Base-by-base conservation (phyloP, 1,140 invertebrate species). In the Lepidotrigona ventralis region DNA sequence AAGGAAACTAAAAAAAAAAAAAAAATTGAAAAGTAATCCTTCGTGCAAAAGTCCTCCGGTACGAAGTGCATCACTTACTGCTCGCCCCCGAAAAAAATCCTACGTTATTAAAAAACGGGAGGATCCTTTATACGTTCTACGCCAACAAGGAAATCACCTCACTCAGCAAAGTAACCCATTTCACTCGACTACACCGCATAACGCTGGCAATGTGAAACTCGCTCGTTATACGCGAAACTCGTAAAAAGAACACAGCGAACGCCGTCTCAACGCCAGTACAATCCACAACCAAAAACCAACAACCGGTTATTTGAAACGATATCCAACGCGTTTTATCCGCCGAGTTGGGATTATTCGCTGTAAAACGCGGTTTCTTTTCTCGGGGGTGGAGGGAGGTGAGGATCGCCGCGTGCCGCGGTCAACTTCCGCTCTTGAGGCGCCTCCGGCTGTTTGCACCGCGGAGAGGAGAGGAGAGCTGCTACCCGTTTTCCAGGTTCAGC, bases 331-430 rank as follows among this genome's bases (percentile, higher is more conserved):
- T 79, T 71, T 79, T 79, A 71, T 79, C 23, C 23, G 21, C 19
- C 11, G 69, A 77, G n/a, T 82, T 82, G 39, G 33, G 53, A 82
- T 77, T 70, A 77, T 77, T 46, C 80, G 15, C 54, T 26, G 26
- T 82, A 77, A 82, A 82, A 77, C 80, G 70, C 53, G 23, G 14
- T 51, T 54, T 19, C 33, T n/a, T 33, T 33, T 46, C 73, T 26
- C 19, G 72, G 53, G 23, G 73, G 58, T 29, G 29, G 29, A 33
- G 69, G 11, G 8, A 39, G 70, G 72, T 53, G 4, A 29, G 29
- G 33, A 33, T 39, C 64, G 66, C 54, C 64, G 66, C 26, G 66
- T 60, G 66, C 26, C 29, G 21, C 15, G 58, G 56, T 8, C 73
- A 79, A 79, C 76, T 84, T 79, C 60, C 70, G 12, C 54, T 79